Base-by-base conservation (phyloP, 1,140 invertebrate species). In the Scaptomyza montana region DNA sequence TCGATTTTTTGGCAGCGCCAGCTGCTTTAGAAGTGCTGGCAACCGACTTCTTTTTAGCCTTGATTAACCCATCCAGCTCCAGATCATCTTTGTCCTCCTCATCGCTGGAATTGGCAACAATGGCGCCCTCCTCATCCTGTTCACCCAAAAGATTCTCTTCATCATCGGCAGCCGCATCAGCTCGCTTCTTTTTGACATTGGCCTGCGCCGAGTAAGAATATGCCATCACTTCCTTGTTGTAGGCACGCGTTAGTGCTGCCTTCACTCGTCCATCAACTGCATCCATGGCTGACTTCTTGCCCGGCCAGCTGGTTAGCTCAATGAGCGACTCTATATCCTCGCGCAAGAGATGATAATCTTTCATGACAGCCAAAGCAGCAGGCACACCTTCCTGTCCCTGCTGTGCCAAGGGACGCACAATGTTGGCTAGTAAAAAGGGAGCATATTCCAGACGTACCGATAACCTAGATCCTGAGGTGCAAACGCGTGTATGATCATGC, bases 241-340 rank as follows among this genome's bases (percentile, higher is more conserved):
- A 98, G 0, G 95, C 93, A 47, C 97, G 94, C 0, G 98, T 99
- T 90, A 99, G 96, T 0, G 98, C 97, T 13, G 97, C 94, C 93
- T 99, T 99, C 0, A 97, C 96, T 93, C 97, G 98, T 6, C 95
- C 94, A 75, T 97, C 95, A 33, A 99, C 93, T 59, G 94, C 92
- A 66, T 95, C 94, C 93, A 97, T 94, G 0, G 95, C 95, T 91
- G 98, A 96, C 71, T 94, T 94, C 72, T 95, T 94, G 63, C 95
- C 94, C 0, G 97, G 95, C 97, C 98, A 99, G n/a, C 94, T 80
- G 1, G 95, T 95, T 12, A 99, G 82, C 90, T 99, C 98, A 9
- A 95, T 92, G 8, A 99, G 92, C 12, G 95, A 96, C 73, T 99
- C 98, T 77, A 98, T 93, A 92, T 99, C 98, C 78, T 99, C 98